Evolutionary conservation across 2,797 vertebrate genomes (phyloP), one percentile per base, ranked within the genome.

Genomic region (Sebastes goodei): DNA sequence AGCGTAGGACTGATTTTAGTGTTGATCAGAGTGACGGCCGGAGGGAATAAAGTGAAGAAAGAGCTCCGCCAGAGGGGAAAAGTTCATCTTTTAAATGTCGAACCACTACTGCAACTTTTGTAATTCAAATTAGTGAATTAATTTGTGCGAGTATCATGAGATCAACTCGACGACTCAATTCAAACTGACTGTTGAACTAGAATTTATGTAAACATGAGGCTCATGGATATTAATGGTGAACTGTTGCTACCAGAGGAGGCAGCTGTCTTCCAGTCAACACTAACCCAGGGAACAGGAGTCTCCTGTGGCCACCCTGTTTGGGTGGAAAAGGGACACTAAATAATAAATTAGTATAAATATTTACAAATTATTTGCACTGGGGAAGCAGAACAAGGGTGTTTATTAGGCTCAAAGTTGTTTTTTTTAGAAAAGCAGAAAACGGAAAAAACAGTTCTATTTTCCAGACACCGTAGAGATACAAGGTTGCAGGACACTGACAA

Each of bases 281-380:
- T 1, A 49, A 49, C 46, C 46, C 74, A 68, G 79, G 76, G 75
- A 76, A 65, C 75, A 23, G 3, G 0, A 64, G 77, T 80, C 88
- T 87, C 86, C 35, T 14, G 82, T 76, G 86, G 78, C 42, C 74
- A 11, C 30, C 10, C 38, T 38, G 76, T 80, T 89, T 77, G 56
- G 52, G 68, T 70, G 69, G 65, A 57, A 80, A 80, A 72, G 65
- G 53, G 77, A 77, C 76, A 68, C 49, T 88, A 86, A 93, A 92
- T 90, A 86, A 92, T 88, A 81, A 71, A 93, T 88, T 10, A 60
- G 77, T 63, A 72, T 86, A 85, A 89, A 90, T 92, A 86, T 90
- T 89, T 90, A 88, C 88, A 89, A 76, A 85, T 83, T 11, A 72
- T 83, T 85, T 82, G 61, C 69, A 30, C 3, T 35, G 57, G 42